Base-by-base conservation (phyloP, 2,888 invertebrate species). In the Leucania comma region DNA sequence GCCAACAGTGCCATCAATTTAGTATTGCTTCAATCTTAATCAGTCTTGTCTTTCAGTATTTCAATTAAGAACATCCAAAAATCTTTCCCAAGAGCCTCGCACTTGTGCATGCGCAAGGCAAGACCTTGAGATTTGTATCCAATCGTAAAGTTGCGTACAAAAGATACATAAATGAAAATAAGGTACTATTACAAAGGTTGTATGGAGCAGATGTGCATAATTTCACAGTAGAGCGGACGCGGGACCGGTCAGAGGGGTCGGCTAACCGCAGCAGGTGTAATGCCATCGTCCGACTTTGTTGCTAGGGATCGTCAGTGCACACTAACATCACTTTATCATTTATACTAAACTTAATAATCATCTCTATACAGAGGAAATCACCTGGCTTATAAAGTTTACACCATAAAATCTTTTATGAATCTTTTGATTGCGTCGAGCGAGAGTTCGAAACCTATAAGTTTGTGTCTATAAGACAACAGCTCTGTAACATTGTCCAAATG, bases 181-280 rank as follows among this genome's bases (percentile, higher is more conserved):
- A 80, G 61, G 67, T 69, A 78, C 58, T 48, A 50, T 12, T 68
- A 76, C 66, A 70, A 77, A 75, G 65, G 85, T 86, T 86, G 82
- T 84, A 83, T 85, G 85, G 76, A 86, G 89, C 93, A 94, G 93
- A 93, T 94, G 94, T 90, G 90, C 90, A 93, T 94, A 93, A 94
- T 95, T 95, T 95, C 90, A 94, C 93, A 93, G 94, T 91, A 87
- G 91, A 94, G 86, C 90, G 93, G 90, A 87, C 90, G 89, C 88
- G 86, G 86, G 92, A 92, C 93, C 92, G 93, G 93, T 93, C 92
- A 90, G 91, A 87, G 89, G 92, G 92, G 91, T 89, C 89, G 88
- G 81, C 78, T 89, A 87, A 91, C 91, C 91, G 88, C 91, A 89
- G 91, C 95, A 95, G 95, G 95, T 95, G 95, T 89, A 90, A 80